A percentile compares a stretch with the other conserved stretches of the same genome.
Evolutionary conservation across 23 tunicate genomes (phyloP).

Genomic region (Corella eumyota): DNA sequence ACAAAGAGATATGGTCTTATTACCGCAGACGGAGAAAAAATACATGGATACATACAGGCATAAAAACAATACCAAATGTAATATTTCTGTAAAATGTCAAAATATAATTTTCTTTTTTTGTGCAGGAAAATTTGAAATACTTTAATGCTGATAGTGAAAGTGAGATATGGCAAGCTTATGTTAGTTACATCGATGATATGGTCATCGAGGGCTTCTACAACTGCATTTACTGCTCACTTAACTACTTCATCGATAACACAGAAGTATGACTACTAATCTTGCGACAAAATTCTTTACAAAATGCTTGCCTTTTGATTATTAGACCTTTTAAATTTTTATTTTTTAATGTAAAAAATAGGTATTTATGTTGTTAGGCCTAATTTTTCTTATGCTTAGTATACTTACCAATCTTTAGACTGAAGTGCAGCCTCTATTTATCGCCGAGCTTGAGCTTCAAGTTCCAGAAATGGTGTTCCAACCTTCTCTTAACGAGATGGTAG

Average conservation of each 20-base stretch:
- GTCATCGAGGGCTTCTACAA: slow-evolving; percentile 86
- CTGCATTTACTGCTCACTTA: slow-evolving; percentile 75
- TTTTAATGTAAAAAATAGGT: too few relatives aligned
- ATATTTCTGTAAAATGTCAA: neutral
- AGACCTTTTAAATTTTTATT: too few relatives aligned
- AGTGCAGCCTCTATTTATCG: slow-evolving; percentile 69
- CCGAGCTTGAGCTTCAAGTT: slow-evolving; percentile 75
- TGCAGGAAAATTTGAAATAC: slow-evolving; percentile 68
- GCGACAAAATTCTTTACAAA: neutral
- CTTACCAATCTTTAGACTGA: slow-evolving; percentile 18
- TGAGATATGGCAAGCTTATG: slow-evolving; percentile 76
- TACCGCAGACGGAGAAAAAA: slow-evolving; percentile 65
- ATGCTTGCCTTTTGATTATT: too few relatives aligned
- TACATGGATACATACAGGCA: slow-evolving; percentile 62
- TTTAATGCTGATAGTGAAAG: slow-evolving; percentile 52
- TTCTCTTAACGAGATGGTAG: slow-evolving; percentile 33
- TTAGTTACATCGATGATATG: slow-evolving; percentile 88
- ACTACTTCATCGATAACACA: slow-evolving; percentile 78
- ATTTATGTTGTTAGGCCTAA: too few relatives aligned
- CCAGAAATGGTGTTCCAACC: slow-evolving; percentile 97
- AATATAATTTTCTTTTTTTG: too few relatives aligned
- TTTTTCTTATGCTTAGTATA: too few relatives aligned
- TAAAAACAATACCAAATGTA: neutral
- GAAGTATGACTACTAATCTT: slow-evolving; percentile 44
- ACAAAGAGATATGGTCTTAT: slow-evolving; percentile 61